phyloP scores from a whole-genome alignment of 2,888 invertebrate genomes.

The Saturnia pavonia region DNA sequence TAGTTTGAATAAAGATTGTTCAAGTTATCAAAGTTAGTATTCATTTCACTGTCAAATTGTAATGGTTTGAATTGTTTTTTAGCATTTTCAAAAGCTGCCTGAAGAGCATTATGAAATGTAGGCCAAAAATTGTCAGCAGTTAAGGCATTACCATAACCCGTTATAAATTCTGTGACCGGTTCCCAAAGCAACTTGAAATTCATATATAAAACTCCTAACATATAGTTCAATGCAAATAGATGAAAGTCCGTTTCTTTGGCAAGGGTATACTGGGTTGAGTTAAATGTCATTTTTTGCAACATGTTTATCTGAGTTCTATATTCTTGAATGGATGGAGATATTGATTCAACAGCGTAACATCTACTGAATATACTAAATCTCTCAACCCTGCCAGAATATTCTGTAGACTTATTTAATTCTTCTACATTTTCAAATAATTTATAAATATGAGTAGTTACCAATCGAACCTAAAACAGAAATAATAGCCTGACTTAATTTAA shows the following conservation, averaged over 20 bases:
- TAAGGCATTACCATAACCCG: slow-evolving; percentile 86
- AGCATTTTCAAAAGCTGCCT: slow-evolving; percentile 73
- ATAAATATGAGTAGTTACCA: slow-evolving; percentile 88
- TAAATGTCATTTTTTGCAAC: slow-evolving; percentile 87
- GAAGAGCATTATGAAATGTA: slow-evolving; percentile 83
- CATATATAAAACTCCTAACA: slow-evolving; percentile 91
- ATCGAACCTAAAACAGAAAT: slow-evolving; percentile 79
- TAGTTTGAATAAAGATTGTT: slow-evolving; percentile 61
- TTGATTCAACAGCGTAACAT: slow-evolving; percentile 87
- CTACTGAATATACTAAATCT: slow-evolving; percentile 84
- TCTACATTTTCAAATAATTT: slow-evolving; percentile 83
- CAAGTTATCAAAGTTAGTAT: slow-evolving; percentile 53
- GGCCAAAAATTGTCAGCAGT: slow-evolving; percentile 86
- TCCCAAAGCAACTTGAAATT: slow-evolving; percentile 96
- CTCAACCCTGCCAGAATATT: slow-evolving; percentile 60
- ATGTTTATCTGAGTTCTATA: slow-evolving; percentile 90
- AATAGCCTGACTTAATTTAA: too few relatives aligned
- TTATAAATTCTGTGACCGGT: slow-evolving; percentile 88
- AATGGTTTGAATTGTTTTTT: slow-evolving; percentile 60
- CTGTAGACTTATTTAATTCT: slow-evolving; percentile 66
- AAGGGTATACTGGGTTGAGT: slow-evolving; percentile 81
- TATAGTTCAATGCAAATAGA: slow-evolving; percentile 87
- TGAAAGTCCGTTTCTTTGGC: slow-evolving; percentile 81
- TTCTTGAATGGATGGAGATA: slow-evolving; percentile 87
- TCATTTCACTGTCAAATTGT: slow-evolving; percentile 62